Evolutionary conservation across 2,113 vertebrate genomes (phyloP), one percentile per base, ranked within the genome.

Genomic region (Syrrhaptes paradoxus): DNA sequence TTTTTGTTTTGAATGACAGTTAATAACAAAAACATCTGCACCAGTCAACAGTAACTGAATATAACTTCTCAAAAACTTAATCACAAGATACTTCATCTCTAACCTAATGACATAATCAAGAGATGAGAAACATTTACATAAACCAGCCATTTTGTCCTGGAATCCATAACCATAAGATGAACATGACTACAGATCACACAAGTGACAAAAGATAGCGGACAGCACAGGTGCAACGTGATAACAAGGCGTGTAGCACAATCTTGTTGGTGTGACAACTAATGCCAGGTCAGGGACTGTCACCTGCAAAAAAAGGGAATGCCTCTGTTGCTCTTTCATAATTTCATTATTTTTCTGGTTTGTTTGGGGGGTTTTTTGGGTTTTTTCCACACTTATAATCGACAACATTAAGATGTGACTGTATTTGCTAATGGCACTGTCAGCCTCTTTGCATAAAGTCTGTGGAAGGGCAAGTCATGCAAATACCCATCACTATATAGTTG

Each of bases 131-230:
- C 8, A 13, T 43, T 58, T 19, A 10, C 43, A 62, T 46, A 58
- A 71, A 71, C 5, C 48, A 87, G 45, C 48, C 15, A 9, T 62
- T 81, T 67, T 62, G 48, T 55, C 51, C 65, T 45, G 57, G 43
- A 85, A 43, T 17, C 21, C 17, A 0, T n/a, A 63, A 74, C 17
- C 0, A 0, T 41, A 18, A 75, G 52, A 38, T 13, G 3, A 22
- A 34, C 51, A 49, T 19, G 29, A 16, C 29, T 54, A 20, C 38
- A 54, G 81, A 41, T 18, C 32, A 16, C 36, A 34, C 12, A 21
- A n/a, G 19, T 31, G 20, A 32, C 54, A 34, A 65, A 65, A 59
- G 38, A 7, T 7, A 7, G 21, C 34, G 7, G 18, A 22, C 18
- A 45, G 20, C 9, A 41, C 21, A 13, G 22, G 34, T 20, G 3